phyloP scores from a whole-genome alignment of 2,797 vertebrate genomes.

The Cygnus olor region DNA sequence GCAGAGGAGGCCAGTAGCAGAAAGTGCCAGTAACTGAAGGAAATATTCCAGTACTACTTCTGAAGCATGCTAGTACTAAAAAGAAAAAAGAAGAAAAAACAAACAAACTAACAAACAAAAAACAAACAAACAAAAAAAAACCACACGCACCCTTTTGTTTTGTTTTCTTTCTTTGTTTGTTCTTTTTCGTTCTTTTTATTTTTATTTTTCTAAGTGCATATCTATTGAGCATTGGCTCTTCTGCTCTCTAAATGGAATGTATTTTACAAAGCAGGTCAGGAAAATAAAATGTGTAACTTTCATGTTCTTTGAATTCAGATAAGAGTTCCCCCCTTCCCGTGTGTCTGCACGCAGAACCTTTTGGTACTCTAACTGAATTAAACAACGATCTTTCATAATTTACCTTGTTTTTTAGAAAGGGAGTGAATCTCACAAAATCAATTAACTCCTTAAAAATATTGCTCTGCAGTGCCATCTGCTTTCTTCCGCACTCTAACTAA shows the following conservation, averaged over 20 bases:
- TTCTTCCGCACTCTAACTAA: background rate
- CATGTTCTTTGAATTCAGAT: background rate
- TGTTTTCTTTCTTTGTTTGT: too few relatives aligned
- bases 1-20: background rate
- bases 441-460: background rate
- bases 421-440: background rate
- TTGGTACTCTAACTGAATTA: background rate
- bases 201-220: background rate
- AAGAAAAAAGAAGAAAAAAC: background rate
- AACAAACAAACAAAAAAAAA: too few relatives aligned
- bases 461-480: background rate
- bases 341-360: background rate
- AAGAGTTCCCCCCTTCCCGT: background rate
- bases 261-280: background rate
- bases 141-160: too few relatives aligned
- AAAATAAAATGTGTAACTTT: background rate
- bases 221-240: background rate
- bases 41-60: background rate
- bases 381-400: background rate
- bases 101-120: too few relatives aligned
- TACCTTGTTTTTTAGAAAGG: background rate
- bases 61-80: background rate
- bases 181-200: background rate
- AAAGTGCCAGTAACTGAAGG: background rate
- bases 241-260: background rate